A percentile compares a stretch with the other conserved stretches of the same genome.
phyloP scores from a whole-genome alignment of 2,888 invertebrate genomes.

The Pammene fasciana region DNA sequence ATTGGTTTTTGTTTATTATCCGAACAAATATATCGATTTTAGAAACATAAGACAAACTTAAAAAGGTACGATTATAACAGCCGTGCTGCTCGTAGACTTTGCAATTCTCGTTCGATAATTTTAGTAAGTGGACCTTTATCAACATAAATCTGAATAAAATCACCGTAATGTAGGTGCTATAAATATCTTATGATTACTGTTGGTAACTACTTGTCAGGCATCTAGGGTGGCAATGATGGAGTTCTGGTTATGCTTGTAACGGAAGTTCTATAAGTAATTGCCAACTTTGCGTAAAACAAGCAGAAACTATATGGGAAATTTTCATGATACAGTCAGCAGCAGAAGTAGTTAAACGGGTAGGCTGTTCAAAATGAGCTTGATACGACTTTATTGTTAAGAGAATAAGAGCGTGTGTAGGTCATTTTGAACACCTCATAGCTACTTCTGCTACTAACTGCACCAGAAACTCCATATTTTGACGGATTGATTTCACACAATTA shows the following conservation, averaged over 20 bases:
- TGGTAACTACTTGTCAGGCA: neutral
- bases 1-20: too few relatives aligned
- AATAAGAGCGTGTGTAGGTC: too few relatives aligned
- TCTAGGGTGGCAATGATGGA: slow-evolving; percentile 13
- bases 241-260: neutral
- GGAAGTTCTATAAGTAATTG: neutral
- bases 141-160: slow-evolving; percentile 6
- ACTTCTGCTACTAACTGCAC: too few relatives aligned
- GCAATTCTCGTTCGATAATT: neutral
- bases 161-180: slow-evolving; percentile 13
- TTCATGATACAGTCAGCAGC: too few relatives aligned
- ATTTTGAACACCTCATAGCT: too few relatives aligned
- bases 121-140: slow-evolving; percentile 1
- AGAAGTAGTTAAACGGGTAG: too few relatives aligned
- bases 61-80: too few relatives aligned
- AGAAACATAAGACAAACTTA: too few relatives aligned
- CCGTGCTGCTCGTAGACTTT: neutral
- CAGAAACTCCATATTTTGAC: neutral
- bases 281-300: too few relatives aligned
- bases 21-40: too few relatives aligned
- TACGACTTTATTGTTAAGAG: too few relatives aligned
- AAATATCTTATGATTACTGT: slow-evolving; percentile 26
- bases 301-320: neutral
- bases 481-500: slow-evolving; percentile 10
- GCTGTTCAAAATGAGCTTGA: too few relatives aligned